A percentile compares a stretch with the other conserved stretches of the same genome.
Conservation (phyloP, 2,113 vertebrate genomes). For the Engystomops pustulosus region DNA sequence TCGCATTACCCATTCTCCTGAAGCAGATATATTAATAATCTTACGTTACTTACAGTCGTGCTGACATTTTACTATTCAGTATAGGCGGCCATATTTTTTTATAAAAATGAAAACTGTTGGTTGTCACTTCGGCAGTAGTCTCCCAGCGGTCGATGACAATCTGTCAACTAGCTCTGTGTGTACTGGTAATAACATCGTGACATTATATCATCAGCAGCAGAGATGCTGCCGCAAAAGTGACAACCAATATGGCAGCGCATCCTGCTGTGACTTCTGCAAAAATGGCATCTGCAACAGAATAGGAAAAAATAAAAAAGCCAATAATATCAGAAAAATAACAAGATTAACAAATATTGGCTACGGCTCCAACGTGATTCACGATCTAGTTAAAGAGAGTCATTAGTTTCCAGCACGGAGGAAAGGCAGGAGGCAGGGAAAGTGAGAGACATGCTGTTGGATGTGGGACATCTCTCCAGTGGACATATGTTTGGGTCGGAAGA, state of each 20-base stretch:
- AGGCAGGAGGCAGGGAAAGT: not conserved
- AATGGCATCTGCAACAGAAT: not conserved
- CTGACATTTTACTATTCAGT: not conserved
- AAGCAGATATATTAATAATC: too few relatives aligned
- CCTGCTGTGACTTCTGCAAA: not conserved
- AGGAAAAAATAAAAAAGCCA: not conserved
- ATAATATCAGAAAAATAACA: not conserved
- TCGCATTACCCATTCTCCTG: too few relatives aligned
- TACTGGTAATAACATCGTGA: conserved; percentile 15
- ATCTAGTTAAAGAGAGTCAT: not conserved
- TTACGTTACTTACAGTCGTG: not conserved
- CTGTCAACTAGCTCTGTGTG: not conserved
- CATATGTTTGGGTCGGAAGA: not conserved
- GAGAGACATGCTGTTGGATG: not conserved
- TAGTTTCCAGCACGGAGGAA: not conserved
- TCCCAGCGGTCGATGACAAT: conserved; percentile 22
- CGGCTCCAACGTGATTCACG: not conserved
- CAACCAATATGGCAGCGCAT: not conserved
- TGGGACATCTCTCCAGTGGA: not conserved
- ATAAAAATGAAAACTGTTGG: not conserved
- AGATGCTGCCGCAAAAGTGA: not conserved
- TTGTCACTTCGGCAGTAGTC: not conserved
- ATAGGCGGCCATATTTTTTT: not conserved
- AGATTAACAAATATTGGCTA: not conserved
- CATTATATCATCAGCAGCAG: not conserved